Evolutionary conservation across 1,140 invertebrate species (phyloP).

Genomic region (Ylistrum balloti): DNA sequence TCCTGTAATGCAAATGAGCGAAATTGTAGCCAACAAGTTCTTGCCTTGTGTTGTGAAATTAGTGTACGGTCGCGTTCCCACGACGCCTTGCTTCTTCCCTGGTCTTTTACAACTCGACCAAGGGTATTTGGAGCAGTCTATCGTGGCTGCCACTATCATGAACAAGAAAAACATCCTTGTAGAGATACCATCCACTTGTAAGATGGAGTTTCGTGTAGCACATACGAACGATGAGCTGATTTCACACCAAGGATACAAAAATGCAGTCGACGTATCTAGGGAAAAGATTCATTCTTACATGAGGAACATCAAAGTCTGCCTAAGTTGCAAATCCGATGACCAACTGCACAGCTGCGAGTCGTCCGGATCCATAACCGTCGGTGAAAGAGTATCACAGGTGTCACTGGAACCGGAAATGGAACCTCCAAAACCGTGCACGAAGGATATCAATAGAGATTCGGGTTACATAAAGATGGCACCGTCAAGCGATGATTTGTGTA

Average conservation of each 20-base stretch:
- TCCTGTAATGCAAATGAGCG: slow-evolving; percentile 65
- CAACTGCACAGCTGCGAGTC: neutral
- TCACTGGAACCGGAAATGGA: neutral
- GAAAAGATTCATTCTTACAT: slow-evolving; percentile 66
- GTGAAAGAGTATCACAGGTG: neutral
- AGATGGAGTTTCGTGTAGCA: slow-evolving; percentile 64
- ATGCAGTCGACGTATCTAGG: slow-evolving; percentile 62
- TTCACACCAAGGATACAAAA: slow-evolving; percentile 56
- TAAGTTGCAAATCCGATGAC: slow-evolving; percentile 26
- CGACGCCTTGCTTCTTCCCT: slow-evolving; percentile 69
- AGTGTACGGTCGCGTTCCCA: slow-evolving; percentile 68
- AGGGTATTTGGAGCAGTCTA: slow-evolving; percentile 63
- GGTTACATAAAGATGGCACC: slow-evolving; percentile 16
- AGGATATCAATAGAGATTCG: neutral
- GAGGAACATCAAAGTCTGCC: slow-evolving; percentile 68
- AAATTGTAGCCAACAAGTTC: slow-evolving; percentile 61
- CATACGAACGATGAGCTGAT: slow-evolving; percentile 58
- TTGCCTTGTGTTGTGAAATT: slow-evolving; percentile 69
- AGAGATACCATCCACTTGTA: slow-evolving; percentile 66
- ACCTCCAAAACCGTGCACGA: neutral
- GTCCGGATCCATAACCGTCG: neutral
- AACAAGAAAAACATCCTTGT: slow-evolving; percentile 68
- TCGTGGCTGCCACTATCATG: slow-evolving; percentile 69
- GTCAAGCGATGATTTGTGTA: neutral
- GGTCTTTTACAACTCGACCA: slow-evolving; percentile 65